Evolutionary conservation across 2,797 vertebrate species (phyloP).

Genomic region (Mormyrus proboscirostris): DNA sequence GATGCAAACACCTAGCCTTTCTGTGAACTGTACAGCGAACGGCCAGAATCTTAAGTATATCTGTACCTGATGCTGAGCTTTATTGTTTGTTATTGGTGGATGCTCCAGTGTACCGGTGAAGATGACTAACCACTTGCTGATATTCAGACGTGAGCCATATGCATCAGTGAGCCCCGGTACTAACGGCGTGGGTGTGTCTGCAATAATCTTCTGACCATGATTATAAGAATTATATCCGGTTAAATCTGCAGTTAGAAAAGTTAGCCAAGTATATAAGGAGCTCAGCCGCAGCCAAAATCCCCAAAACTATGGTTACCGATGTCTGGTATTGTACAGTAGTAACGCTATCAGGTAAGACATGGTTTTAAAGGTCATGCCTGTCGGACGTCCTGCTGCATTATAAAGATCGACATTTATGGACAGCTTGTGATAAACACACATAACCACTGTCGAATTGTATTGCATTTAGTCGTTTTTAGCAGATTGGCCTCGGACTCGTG

Average conservation of each 20-base stretch:
- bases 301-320: background rate
- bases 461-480: background rate
- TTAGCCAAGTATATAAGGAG: background rate
- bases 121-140: background rate
- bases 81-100: background rate
- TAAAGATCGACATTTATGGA: background rate
- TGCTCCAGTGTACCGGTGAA: background rate
- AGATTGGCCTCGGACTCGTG: background rate
- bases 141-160: background rate
- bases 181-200: background rate
- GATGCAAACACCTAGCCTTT: background rate
- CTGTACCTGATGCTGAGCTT: background rate
- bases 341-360: background rate
- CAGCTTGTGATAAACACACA: background rate
- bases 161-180: background rate
- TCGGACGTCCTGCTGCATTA: background rate
- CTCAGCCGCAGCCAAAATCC: background rate
- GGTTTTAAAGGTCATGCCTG: background rate
- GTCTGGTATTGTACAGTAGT: background rate
- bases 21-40: background rate
- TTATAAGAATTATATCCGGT: background rate
- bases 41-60: background rate
- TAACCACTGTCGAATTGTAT: background rate
- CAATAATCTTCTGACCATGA: background rate
- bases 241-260: background rate